Evolutionary conservation across 2,888 invertebrate species (phyloP).

Genomic region (Dendrolimus pini): DNA sequence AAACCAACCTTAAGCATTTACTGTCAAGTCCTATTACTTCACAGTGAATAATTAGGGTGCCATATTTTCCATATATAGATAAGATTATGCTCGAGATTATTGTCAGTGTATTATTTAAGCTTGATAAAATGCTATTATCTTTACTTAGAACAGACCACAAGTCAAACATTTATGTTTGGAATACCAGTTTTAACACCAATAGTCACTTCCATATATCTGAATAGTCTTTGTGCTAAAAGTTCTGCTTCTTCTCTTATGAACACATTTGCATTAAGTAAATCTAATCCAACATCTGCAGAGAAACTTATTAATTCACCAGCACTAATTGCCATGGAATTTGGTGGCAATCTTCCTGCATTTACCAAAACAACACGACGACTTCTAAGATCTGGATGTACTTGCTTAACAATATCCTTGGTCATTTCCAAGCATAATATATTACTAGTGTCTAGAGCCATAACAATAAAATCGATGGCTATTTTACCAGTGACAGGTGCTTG

Average conservation of each 20-base stretch:
- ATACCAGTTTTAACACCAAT: constrained; percentile 60
- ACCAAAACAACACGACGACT: constrained; percentile 55
- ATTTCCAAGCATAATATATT: constrained; percentile 58
- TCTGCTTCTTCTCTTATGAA: constrained; percentile 36
- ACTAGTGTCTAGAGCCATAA: constrained; percentile 56
- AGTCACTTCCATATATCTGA: constrained; percentile 58
- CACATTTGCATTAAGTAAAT: constrained; percentile 55
- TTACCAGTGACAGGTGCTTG: constrained; percentile 48
- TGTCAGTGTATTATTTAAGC: no score
- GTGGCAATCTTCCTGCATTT: constrained; percentile 54
- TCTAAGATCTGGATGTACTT: constrained; percentile 59
- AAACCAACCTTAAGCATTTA: no score
- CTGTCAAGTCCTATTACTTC: no score
- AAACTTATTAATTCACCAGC: constrained; percentile 48
- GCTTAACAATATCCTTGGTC: constrained; percentile 45
- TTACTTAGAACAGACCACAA: no score
- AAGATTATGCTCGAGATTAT: no score
- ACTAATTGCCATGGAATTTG: constrained; percentile 55
- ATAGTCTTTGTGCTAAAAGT: constrained; percentile 46
- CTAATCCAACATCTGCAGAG: constrained; percentile 45
- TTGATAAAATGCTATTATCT: no score
- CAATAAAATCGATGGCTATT: constrained; percentile 57
- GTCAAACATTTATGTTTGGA: constrained; percentile 52
- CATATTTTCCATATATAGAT: no score
- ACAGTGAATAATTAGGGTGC: no score